Evolutionary conservation across 2,888 invertebrate species (phyloP).

Genomic region (Eurytoma californica): DNA sequence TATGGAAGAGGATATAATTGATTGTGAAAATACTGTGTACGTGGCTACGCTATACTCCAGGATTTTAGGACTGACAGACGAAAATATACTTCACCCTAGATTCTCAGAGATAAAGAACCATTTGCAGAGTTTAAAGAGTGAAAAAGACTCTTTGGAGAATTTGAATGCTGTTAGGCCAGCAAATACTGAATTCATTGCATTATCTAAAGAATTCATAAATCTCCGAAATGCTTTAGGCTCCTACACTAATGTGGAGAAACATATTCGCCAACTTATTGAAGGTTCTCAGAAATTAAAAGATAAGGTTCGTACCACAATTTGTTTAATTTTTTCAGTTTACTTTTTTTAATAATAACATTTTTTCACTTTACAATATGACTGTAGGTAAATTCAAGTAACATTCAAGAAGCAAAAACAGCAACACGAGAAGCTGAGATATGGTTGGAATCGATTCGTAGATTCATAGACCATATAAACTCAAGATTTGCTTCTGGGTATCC

Average conservation of each 20-base stretch:
- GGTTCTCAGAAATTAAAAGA: conserved; percentile 73
- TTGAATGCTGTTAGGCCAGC: conserved; percentile 65
- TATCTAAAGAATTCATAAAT: conserved; percentile 69
- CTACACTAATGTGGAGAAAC: conserved; percentile 72
- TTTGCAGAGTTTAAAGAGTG: conserved; percentile 55
- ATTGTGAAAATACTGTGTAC: conserved; percentile 78
- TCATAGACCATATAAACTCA: conserved; percentile 77
- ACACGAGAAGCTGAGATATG: conserved; percentile 76
- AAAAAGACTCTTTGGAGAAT: conserved; percentile 60
- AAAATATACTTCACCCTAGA: conserved; percentile 58
- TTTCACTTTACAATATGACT: not conserved
- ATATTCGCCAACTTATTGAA: conserved; percentile 70
- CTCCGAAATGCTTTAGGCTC: conserved; percentile 69
- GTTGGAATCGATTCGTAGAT: conserved; percentile 78
- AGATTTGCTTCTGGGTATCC: conserved; percentile 83
- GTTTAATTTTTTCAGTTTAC: not conserved
- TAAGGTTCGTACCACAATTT: conserved; percentile 35
- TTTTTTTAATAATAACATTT: not conserved
- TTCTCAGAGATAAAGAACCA: conserved; percentile 56
- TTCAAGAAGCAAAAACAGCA: conserved; percentile 68
- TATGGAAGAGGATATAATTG: conserved; percentile 81
- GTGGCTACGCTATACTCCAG: conserved; percentile 78
- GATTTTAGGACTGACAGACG: conserved; percentile 71
- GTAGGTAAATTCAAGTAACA: conserved; percentile 67
- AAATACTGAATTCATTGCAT: conserved; percentile 60